These are phyloP conservation scores for Herpailurus yagouaroundi DNA, from an alignment of 2,113 vertebrate genomes.

Conservation along the genomic window DNA sequence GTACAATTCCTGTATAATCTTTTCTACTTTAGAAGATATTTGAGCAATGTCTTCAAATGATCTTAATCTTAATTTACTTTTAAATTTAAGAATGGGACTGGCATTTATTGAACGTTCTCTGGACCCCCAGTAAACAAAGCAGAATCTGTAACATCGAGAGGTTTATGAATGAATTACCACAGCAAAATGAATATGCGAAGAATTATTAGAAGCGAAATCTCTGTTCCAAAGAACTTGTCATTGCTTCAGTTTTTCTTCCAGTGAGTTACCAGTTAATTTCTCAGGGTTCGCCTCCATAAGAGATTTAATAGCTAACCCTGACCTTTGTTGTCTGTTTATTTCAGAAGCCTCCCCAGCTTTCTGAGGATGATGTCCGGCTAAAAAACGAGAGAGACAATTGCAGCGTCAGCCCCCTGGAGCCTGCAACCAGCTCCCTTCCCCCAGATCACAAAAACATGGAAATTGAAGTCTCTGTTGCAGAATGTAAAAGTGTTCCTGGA, in stretches of 20 bases:
- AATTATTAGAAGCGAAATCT: not conserved
- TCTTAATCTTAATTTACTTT: not conserved
- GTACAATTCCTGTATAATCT: not conserved
- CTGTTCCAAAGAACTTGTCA: not conserved
- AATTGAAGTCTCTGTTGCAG: slow-evolving; percentile 88
- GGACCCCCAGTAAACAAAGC: not conserved
- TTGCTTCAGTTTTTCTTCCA: not conserved
- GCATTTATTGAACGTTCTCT: not conserved
- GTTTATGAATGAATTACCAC: not conserved
- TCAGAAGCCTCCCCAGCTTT: slow-evolving; percentile 90
- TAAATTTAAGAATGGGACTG: not conserved
- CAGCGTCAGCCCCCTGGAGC: slow-evolving; percentile 91
- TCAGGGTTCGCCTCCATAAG: not conserved
- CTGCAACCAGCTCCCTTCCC: slow-evolving; percentile 87
- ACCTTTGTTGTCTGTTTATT: slow-evolving; percentile 72
- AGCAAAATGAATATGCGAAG: not conserved
- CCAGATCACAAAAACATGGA: slow-evolving; percentile 92
- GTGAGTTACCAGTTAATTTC: not conserved
- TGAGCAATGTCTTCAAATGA: not conserved
- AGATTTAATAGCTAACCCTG: slow-evolving; percentile 37
- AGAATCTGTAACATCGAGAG: not conserved
- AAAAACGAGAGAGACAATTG: slow-evolving; percentile 87
- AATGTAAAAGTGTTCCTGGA: slow-evolving; percentile 85
- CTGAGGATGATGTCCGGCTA: slow-evolving; percentile 92
- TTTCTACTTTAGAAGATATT: not conserved